phyloP scores from a whole-genome alignment of 1,140 invertebrate genomes.

The Pectinophora gossypiella region DNA sequence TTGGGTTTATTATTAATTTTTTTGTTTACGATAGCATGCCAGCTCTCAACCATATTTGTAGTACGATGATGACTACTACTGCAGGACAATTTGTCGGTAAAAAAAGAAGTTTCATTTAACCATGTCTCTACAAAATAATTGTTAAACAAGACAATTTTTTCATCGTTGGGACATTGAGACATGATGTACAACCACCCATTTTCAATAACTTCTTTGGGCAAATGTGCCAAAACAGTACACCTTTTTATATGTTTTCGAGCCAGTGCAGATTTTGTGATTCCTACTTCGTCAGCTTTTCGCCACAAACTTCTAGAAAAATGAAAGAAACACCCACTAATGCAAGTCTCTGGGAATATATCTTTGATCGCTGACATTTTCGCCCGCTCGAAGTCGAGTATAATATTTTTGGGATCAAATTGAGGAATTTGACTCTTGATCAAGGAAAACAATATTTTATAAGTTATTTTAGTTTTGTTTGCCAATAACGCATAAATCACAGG shows the following conservation, averaged over 20 bases:
- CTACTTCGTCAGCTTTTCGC: background rate
- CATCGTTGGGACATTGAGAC: background rate
- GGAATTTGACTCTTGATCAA: background rate
- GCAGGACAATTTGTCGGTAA: background rate
- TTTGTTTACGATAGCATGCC: background rate
- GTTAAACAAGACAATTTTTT: background rate
- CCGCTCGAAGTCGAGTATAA: background rate
- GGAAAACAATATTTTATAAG: background rate
- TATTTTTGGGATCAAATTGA: background rate
- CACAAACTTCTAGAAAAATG: background rate
- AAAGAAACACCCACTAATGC: background rate
- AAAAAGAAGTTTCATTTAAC: background rate
- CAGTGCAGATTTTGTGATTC: background rate
- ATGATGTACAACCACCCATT: slow-evolving; percentile 1
- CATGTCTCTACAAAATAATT: background rate
- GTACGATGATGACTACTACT: background rate
- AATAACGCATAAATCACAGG: slow-evolving; percentile 4
- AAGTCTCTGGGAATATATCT: background rate
- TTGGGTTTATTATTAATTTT: background rate
- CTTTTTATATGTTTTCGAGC: background rate
- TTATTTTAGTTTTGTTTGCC: background rate
- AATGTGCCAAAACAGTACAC: slow-evolving; percentile 1
- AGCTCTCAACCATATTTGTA: background rate
- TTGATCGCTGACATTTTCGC: background rate
- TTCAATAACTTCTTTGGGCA: background rate